Evolutionary conservation across 92 coral and sea anemone species (phyloP).

Genomic region (Zoanthus gigantus): DNA sequence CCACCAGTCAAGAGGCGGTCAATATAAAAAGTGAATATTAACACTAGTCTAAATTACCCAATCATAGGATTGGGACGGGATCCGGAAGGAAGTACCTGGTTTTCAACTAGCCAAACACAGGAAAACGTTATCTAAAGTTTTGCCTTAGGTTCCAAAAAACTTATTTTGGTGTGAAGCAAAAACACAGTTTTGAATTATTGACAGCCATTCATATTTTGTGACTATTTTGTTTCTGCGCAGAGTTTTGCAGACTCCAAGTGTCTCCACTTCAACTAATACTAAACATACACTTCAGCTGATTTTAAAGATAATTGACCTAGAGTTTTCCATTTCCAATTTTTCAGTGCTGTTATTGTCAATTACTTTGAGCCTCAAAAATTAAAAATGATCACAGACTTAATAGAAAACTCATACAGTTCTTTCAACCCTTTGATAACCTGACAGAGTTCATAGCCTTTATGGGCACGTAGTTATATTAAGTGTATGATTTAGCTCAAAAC

Average conservation of each 20-base stretch:
- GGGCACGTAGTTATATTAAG: no score
- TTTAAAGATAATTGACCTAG: no score
- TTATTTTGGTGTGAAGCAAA: not conserved
- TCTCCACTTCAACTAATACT: no score
- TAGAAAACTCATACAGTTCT: not conserved
- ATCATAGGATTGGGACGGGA: not conserved
- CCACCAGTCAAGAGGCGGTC: not conserved
- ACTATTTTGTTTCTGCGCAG: not conserved
- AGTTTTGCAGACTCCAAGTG: not conserved
- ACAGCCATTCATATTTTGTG: not conserved
- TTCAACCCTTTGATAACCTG: not conserved
- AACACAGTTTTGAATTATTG: not conserved
- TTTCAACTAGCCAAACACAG: not conserved
- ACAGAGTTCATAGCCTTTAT: not conserved
- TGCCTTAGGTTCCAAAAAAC: not conserved
- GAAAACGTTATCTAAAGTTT: not conserved
- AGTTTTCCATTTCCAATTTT: no score
- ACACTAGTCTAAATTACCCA: no score
- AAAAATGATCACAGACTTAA: no score
- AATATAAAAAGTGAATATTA: no score
- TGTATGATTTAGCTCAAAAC: no score
- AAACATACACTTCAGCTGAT: no score
- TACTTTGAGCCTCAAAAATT: no score
- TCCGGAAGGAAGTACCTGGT: not conserved
- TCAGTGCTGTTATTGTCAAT: no score